phyloP scores from a whole-genome alignment of 2,113 vertebrate genomes.

The Grammomys surdaster region DNA sequence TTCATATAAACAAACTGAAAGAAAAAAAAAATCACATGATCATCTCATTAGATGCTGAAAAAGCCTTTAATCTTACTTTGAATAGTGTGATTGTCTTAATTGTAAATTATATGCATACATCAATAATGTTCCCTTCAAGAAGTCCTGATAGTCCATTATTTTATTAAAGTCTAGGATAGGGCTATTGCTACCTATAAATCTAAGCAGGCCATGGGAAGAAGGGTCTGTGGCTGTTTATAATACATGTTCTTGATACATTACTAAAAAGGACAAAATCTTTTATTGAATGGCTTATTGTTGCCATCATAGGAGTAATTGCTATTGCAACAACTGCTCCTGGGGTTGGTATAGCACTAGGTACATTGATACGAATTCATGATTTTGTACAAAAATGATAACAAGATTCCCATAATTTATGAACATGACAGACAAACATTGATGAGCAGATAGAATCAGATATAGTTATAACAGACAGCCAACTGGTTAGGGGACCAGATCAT shows the following conservation, averaged over 20 bases:
- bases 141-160: not conserved
- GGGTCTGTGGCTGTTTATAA: not conserved
- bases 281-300: not conserved
- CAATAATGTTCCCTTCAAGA: not conserved
- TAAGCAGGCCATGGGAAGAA: not conserved
- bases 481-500: not conserved
- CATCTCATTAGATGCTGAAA: too few relatives aligned
- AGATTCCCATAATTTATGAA: not conserved
- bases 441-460: not conserved
- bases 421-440: not conserved
- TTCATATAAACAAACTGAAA: too few relatives aligned
- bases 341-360: not conserved
- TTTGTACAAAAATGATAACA: not conserved
- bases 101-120: not conserved
- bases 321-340: not conserved
- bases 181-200: too few relatives aligned
- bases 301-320: not conserved
- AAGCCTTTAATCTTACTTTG: not conserved
- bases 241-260: not conserved
- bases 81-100: not conserved
- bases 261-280: not conserved
- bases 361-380: not conserved
- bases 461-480: not conserved
- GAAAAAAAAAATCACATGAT: too few relatives aligned
- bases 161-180: not conserved